Base-by-base conservation (phyloP, 2,113 vertebrate species). In the Helogale parvula region DNA sequence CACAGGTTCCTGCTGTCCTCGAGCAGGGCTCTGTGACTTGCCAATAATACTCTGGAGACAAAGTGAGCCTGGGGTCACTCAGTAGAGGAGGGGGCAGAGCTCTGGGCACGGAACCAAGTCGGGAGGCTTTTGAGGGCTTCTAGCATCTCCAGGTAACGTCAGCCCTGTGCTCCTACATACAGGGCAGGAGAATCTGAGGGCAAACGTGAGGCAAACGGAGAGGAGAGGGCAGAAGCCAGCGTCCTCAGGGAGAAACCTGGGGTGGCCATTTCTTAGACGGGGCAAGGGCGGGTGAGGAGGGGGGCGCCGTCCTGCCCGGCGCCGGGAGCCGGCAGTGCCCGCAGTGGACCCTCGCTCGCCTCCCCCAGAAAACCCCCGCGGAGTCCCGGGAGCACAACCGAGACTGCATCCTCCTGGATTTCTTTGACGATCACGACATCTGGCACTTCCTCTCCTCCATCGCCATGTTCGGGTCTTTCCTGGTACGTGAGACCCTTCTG, bases 401-500 rank as follows among this genome's bases (percentile, higher is more conserved):
- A 0, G 99, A 99, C 97, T 99, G 99, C 93, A 99, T 99, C 98
- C 98, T 99, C 97, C 99, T 99, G 0, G 98, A 99, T 17, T 99
- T 99, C 98, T 99, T 99, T 0, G 99, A 99, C 0, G 99, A 99
- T 98, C 99, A 99, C 0, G 99, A 99, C 98, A 99, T 99, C 98
- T 99, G 99, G 99, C 99, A 99, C 99, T 99, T 99, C 97, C 99
- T 99, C 71, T 99, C 99, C 50, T 99, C 99, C 97, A 99, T 99
- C 7, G 99, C 99, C 97, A 99, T 99, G 99, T 99, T 99, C 31
- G 99, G 99, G 85, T 99, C 99, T 79, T 99, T 99, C 98, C 98
- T 99, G 99, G 99, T 99, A 98, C 41, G 99, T 86, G 10, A 13
- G 69, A 2, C 27, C 7, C 23, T 9, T 9, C 50, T 41, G 71